Base-by-base conservation (phyloP, 2,888 invertebrate genomes). In the Cryptops parisi region DNA sequence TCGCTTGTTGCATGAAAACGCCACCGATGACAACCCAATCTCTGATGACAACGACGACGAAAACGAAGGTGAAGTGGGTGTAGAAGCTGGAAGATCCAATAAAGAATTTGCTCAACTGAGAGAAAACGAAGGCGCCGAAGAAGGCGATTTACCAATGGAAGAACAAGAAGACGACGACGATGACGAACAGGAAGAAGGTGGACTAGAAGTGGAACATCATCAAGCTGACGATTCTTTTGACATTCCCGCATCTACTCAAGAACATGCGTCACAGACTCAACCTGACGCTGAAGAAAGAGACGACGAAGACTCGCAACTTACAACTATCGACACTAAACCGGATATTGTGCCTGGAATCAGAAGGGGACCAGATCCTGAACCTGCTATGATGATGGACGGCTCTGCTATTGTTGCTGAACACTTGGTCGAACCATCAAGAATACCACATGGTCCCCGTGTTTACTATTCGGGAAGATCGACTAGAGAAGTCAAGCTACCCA, bases 111-210 rank as follows among this genome's bases (percentile, higher is more conserved):
- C 43, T 41, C n/a, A 41, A 41, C 12, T 6, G 19, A 19, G 43
- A 41, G n/a, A 41, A 9, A 17, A 41, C 19, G 9, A 41, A 47
- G 26, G 27, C 17, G 47, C n/a, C 3, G 47, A 47, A 26, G 47
- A 47, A 46, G 25, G 19, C 21, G 25, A 21, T 17, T 3, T 3
- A 12, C 24, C 9, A n/a, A 33, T 9, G 6, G 47, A 25, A 24
- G n/a, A 45, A 22, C 5, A 22, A 12, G 23, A 45, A 6, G 45
- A 45, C 5, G 45, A 45, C 4, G 22, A 22, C 6, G 45, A 22
- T 17, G 21, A 21, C 21, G 43, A 38, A 9, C 9, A 9, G 12
- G 38, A 38, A 41, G 41, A 45, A 3, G 23, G 6, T 9, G 45
- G 22, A 15, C 22, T 9, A 24, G 45, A 45, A 45, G 23, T 45